Evolutionary conservation across 2,113 vertebrate species (phyloP).

Genomic region (Callospermophilus lateralis): DNA sequence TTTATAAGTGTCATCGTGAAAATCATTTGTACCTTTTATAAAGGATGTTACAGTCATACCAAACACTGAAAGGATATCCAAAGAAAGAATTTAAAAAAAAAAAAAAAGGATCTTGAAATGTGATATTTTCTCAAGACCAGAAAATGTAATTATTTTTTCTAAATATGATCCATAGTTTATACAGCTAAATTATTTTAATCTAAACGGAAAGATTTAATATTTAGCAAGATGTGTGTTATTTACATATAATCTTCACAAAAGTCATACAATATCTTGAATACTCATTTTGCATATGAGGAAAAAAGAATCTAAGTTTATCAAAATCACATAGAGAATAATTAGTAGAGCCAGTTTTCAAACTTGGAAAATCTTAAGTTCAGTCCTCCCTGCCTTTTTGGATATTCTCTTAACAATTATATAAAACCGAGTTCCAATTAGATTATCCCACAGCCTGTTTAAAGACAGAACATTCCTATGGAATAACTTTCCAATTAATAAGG

Average conservation of each 20-base stretch:
- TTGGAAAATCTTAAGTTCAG: not conserved
- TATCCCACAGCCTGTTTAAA: not conserved
- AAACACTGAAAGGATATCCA: not conserved
- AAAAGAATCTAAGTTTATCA: not conserved
- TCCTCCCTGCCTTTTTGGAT: not conserved
- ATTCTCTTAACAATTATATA: not conserved
- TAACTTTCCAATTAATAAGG: not conserved
- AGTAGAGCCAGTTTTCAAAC: not conserved
- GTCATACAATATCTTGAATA: not conserved
- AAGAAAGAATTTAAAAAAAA: not conserved
- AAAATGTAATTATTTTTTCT: not conserved
- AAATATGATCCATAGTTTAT: not conserved
- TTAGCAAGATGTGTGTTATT: not conserved
- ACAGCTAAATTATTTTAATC: not conserved
- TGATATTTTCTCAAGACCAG: slow-evolving; percentile 27
- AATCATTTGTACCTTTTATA: not conserved
- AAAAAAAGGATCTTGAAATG: not conserved
- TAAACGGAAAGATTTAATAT: not conserved
- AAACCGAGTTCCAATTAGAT: not conserved
- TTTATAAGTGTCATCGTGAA: not conserved
- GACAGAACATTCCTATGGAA: not conserved
- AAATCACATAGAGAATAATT: not conserved
- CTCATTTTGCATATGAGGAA: not conserved
- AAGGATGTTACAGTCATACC: not conserved
- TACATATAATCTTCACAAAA: slow-evolving; percentile 13